A percentile compares a stretch with the other conserved stretches of the same genome.
Evolutionary conservation across 2,888 invertebrate genomes (phyloP).

Genomic region (Charanyca ferruginea): DNA sequence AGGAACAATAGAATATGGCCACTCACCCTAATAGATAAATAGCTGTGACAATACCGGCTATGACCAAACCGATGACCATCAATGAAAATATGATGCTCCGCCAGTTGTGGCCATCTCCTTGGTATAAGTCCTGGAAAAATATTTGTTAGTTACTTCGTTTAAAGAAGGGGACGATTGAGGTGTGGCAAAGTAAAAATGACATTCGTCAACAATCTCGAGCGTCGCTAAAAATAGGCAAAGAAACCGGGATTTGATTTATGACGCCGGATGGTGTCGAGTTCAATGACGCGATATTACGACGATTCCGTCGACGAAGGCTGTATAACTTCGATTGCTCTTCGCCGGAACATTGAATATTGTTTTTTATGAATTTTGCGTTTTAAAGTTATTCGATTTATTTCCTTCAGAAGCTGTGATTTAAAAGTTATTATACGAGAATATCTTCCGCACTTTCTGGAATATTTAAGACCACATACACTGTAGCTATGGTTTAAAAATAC

Average conservation of each 20-base stretch:
- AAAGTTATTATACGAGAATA: neutral
- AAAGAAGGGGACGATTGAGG: constrained; percentile 21
- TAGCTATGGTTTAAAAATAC: neutral
- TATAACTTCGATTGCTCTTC: constrained; percentile 53
- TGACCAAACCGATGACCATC: constrained; percentile 96
- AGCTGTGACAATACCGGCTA: constrained; percentile 96
- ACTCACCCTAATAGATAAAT: constrained; percentile 96
- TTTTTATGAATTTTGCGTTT: constrained; percentile 40
- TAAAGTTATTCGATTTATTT: constrained; percentile 32
- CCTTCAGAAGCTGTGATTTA: constrained; percentile 10
- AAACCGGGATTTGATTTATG: constrained; percentile 72
- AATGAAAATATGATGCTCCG: constrained; percentile 96
- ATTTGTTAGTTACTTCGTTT: constrained; percentile 31
- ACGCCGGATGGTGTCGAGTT: constrained; percentile 62
- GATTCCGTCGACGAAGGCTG: constrained; percentile 45
- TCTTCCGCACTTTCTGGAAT: neutral
- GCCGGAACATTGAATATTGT: constrained; percentile 36
- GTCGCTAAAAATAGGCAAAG: constrained; percentile 62
- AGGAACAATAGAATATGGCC: constrained; percentile 11
- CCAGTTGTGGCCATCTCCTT: constrained; percentile 97
- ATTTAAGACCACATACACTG: neutral
- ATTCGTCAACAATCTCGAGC: constrained; percentile 60
- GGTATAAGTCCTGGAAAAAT: constrained; percentile 93
- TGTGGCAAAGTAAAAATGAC: constrained; percentile 43
- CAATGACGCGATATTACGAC: constrained; percentile 61